Evolutionary conservation across 2,888 invertebrate genomes (phyloP).

Genomic region (Boloria selene): DNA sequence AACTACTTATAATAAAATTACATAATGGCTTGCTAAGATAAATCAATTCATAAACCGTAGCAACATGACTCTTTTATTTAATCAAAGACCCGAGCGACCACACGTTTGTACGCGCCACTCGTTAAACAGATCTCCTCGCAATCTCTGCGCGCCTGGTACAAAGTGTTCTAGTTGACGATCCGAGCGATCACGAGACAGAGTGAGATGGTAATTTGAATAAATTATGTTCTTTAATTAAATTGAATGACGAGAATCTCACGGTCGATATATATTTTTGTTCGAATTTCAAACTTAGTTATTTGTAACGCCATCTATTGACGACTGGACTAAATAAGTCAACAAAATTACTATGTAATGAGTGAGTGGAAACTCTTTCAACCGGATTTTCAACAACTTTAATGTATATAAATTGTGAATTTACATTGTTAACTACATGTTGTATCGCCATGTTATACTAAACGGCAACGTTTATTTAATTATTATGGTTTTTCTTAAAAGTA

Average conservation of each 20-base stretch:
- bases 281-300: background rate
- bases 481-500: too few relatives aligned
- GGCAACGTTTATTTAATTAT: too few relatives aligned
- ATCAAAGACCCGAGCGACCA: background rate
- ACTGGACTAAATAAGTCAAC: conserved; percentile 46
- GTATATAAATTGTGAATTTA: too few relatives aligned
- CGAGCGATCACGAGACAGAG: conserved; percentile 64
- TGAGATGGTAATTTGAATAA: conserved; percentile 33
- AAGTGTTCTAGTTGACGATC: conserved; percentile 81
- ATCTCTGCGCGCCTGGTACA: conserved; percentile 66
- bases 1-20: too few relatives aligned
- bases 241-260: conserved; percentile 1
- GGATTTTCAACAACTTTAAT: too few relatives aligned
- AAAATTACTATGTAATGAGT: background rate
- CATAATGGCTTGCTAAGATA: too few relatives aligned
- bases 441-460: too few relatives aligned
- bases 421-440: too few relatives aligned
- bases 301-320: conserved; percentile 71
- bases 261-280: background rate
- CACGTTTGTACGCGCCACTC: background rate
- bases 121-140: conserved; percentile 46
- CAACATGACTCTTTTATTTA: too few relatives aligned
- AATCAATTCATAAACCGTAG: too few relatives aligned
- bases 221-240: conserved; percentile 8
- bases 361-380: too few relatives aligned